Base-by-base conservation (phyloP, 2,888 invertebrate species). In the Serripes groenlandicus region DNA sequence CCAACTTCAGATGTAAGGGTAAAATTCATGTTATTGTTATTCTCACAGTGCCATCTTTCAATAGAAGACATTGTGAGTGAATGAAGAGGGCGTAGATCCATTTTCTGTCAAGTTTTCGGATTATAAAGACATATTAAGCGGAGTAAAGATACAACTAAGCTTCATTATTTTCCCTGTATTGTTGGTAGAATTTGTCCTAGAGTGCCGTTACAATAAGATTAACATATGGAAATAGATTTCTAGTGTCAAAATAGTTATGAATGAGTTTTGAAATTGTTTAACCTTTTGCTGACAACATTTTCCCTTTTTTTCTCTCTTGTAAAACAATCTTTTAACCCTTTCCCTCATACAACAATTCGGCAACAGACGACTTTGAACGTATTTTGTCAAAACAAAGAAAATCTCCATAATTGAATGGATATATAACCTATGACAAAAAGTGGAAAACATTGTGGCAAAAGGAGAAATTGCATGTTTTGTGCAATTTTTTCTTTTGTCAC, bases 131-230 rank as follows among this genome's bases (percentile, higher is more conserved):
- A 26, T 66, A 66, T 66, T 37, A 42, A 66, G 66, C 15, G 4
- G 37, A 23, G 42, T 66, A 66, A 37, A 66, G 66, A 66, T 26
- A 66, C 21, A 66, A 42, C 66, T 35, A 23, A 18, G n/a, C 66
- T 66, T 66, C 66, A 66, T 66, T 66, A 66, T 66, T 42, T 23
- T 66, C 28, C 18, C 32, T n/a, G 11, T 18, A 23, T 70, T 52
- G 52, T 70, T 32, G 70, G 42, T n/a, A 54, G 5, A 54, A 26
- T 30, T 54, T 54, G 49, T 52, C 32, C 54, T 15, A 54, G 32
- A 70, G 70, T 30, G 70, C 2, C 21, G n/a, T n/a, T 26, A 74
- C 74, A 74, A 74, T 74, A 54, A 54, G 74, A 74, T 74, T 74
- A 74, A 34, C 74, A 21, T n/a, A 35, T 32, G 42, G 35, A 54